phyloP scores from a whole-genome alignment of 2,888 invertebrate genomes.

The Apamea crenata region DNA sequence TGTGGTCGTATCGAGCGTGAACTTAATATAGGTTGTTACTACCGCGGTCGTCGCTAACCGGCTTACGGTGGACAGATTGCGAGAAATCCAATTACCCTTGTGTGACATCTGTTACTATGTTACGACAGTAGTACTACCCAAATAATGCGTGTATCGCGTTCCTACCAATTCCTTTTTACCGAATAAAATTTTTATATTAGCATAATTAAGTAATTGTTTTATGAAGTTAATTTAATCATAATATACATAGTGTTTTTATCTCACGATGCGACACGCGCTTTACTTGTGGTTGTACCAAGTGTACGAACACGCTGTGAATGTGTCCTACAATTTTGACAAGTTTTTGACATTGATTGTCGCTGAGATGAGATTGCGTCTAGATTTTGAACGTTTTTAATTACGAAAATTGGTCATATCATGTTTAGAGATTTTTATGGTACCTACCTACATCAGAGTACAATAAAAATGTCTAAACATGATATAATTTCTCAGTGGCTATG shows the following conservation, averaged over 20 bases:
- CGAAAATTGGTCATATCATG: no score
- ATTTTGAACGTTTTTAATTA: no score
- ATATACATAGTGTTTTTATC: neutral
- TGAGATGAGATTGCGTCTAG: no score
- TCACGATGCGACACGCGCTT: neutral
- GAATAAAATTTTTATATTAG: neutral
- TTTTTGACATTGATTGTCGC: no score
- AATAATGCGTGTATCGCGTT: slow-evolving; percentile 5
- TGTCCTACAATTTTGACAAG: neutral
- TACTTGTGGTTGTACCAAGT: neutral
- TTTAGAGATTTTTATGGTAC: no score
- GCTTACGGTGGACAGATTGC: slow-evolving; percentile 41
- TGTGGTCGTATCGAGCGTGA: neutral
- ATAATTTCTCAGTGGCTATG: neutral
- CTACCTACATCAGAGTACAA: neutral
- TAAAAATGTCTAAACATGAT: neutral
- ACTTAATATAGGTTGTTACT: slow-evolving; percentile 4
- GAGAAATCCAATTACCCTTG: slow-evolving; percentile 53
- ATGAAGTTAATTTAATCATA: neutral
- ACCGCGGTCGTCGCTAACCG: slow-evolving; percentile 34
- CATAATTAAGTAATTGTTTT: neutral
- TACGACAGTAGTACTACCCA: neutral
- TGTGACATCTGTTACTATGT: slow-evolving; percentile 34
- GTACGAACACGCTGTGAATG: neutral
- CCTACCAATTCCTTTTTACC: neutral